Conservation (phyloP, 2,888 invertebrate genomes). For the Cataglyphis cursor region DNA sequence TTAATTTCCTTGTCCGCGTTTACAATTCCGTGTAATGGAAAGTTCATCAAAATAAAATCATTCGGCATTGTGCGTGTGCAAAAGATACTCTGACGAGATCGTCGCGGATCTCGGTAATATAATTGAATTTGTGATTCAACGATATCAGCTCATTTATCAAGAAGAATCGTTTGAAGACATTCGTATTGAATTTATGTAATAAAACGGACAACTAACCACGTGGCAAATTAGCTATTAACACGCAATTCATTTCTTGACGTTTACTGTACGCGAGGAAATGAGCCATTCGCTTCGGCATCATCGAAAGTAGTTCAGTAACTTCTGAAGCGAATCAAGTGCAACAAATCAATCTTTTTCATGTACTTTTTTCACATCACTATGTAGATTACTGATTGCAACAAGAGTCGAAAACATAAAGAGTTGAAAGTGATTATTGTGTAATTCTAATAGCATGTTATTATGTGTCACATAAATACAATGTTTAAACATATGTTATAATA, state of each 20-base stretch:
- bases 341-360: slow-evolving; percentile 24
- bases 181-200: slow-evolving; percentile 43
- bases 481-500: background rate
- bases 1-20: background rate
- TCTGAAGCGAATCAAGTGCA: slow-evolving; percentile 37
- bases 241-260: slow-evolving; percentile 35
- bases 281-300: slow-evolving; percentile 12
- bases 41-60: background rate
- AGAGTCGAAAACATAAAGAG: background rate
- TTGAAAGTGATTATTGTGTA: slow-evolving; percentile 13
- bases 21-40: background rate
- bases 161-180: background rate
- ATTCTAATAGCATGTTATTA: background rate
- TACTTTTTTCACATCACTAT: background rate
- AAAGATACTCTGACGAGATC: slow-evolving; percentile 2
- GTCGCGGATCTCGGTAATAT: background rate
- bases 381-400: background rate
- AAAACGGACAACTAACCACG: slow-evolving; percentile 16
- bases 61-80: background rate
- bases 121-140: slow-evolving; percentile 18
- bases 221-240: slow-evolving; percentile 50
- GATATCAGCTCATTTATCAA: slow-evolving; percentile 8
- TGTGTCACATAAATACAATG: background rate
- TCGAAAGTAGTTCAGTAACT: slow-evolving; percentile 37
- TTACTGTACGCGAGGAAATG: slow-evolving; percentile 18